Conservation (phyloP, 1,140 invertebrate genomes). For the Hylaeus anthracinus region DNA sequence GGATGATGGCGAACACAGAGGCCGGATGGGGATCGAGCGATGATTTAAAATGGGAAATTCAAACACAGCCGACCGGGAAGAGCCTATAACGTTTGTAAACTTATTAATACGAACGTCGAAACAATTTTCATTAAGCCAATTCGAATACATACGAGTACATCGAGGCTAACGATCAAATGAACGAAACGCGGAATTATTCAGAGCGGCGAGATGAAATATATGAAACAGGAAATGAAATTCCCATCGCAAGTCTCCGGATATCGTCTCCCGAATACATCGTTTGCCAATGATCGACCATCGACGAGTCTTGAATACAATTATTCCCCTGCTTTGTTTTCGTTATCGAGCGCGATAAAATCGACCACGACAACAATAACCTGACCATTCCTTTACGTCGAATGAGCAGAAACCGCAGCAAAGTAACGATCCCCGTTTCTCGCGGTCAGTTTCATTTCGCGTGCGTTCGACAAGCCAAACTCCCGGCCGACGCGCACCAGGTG, state of each 20-base stretch:
- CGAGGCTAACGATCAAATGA: background rate
- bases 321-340: background rate
- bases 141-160: slow-evolving; percentile 7
- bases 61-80: background rate
- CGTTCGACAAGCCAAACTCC: background rate
- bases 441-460: background rate
- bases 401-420: background rate
- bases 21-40: background rate
- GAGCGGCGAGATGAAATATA: slow-evolving; percentile 7
- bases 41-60: slow-evolving; percentile 46
- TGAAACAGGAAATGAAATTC: slow-evolving; percentile 35
- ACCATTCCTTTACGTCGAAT: background rate
- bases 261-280: slow-evolving; percentile 27
- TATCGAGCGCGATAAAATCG: background rate
- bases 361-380: background rate
- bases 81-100: slow-evolving; percentile 25
- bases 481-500: slow-evolving; percentile 5
- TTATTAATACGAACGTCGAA: slow-evolving; percentile 41
- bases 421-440: background rate
- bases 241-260: background rate
- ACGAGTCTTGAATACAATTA: background rate
- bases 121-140: slow-evolving; percentile 47
- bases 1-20: too few relatives aligned
- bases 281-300: slow-evolving; percentile 20
- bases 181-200: slow-evolving; percentile 4